Evolutionary conservation across 2,888 invertebrate genomes (phyloP).

Genomic region (Neocrepidodera transversa): DNA sequence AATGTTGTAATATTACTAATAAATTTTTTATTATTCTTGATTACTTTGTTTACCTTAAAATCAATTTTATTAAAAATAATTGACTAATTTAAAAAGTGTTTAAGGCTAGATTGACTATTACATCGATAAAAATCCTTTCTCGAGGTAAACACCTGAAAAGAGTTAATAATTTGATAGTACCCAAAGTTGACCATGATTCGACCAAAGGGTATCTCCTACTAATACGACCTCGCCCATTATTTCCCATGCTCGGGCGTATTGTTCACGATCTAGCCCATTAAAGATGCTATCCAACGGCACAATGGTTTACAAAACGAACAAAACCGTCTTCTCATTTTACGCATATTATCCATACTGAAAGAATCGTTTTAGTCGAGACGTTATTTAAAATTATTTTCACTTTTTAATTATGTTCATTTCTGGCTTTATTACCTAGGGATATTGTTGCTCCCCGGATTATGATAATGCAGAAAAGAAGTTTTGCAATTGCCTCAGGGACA

Average conservation of each 20-base stretch:
- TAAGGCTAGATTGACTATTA: too few species aligned
- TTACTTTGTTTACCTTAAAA: too few species aligned
- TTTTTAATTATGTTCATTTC: slow-evolving; percentile 34
- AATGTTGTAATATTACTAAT: too few species aligned
- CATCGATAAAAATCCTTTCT: too few species aligned
- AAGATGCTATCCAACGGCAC: slow-evolving; percentile 32
- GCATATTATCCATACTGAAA: slow-evolving; percentile 55
- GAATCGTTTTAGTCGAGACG: slow-evolving; percentile 45
- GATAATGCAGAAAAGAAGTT: slow-evolving; percentile 14
- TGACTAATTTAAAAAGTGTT: too few species aligned
- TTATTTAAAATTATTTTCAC: slow-evolving; percentile 42
- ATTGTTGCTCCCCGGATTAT: slow-evolving; percentile 20
- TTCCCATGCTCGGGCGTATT: slow-evolving; percentile 26
- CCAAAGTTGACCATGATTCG: too few species aligned
- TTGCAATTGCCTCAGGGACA: slow-evolving; percentile 15
- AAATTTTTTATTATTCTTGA: too few species aligned
- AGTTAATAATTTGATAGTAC: too few species aligned
- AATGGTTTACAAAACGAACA: slow-evolving; percentile 32
- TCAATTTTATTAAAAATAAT: too few species aligned
- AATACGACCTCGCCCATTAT: slow-evolving; percentile 18
- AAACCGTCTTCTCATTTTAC: slow-evolving; percentile 56
- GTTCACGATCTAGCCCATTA: slow-evolving; percentile 29
- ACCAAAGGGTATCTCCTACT: slow-evolving; percentile 10
- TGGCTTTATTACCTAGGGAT: slow-evolving; percentile 25
- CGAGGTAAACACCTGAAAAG: too few species aligned